Evolutionary conservation across 2,888 invertebrate genomes (phyloP).

Genomic region (Cataglyphis livida): DNA sequence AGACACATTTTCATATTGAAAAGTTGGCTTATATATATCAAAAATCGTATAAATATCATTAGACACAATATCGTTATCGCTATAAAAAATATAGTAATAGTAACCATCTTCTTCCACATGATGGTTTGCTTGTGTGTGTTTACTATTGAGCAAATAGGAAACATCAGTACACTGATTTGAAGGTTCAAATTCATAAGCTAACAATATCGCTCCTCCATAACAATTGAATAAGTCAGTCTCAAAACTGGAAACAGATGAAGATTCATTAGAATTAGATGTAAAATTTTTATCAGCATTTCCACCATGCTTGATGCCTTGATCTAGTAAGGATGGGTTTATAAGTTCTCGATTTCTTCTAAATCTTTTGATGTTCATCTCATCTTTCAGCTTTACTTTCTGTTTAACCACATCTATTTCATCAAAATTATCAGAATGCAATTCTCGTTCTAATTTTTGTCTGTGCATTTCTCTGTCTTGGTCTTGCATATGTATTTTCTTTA

Average conservation of each 20-base stretch:
- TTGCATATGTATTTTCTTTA: background rate
- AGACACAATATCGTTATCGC: slow-evolving; percentile 92
- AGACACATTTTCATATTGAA: slow-evolving; percentile 91
- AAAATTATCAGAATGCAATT: slow-evolving; percentile 5
- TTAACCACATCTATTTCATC: slow-evolving; percentile 67
- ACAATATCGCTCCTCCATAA: slow-evolving; percentile 91
- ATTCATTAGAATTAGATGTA: slow-evolving; percentile 86
- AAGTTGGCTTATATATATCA: slow-evolving; percentile 94
- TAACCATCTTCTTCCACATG: slow-evolving; percentile 92
- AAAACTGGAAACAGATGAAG: slow-evolving; percentile 93
- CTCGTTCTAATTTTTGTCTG: slow-evolving; percentile 27
- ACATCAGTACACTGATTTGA: slow-evolving; percentile 90
- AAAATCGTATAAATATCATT: slow-evolving; percentile 94
- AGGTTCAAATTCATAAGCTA: slow-evolving; percentile 90
- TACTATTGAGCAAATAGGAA: slow-evolving; percentile 89
- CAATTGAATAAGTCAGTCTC: slow-evolving; percentile 92
- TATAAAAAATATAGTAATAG: slow-evolving; percentile 96
- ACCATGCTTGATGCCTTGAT: slow-evolving; percentile 92
- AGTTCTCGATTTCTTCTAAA: slow-evolving; percentile 72
- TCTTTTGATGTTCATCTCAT: slow-evolving; percentile 62
- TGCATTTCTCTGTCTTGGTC: background rate
- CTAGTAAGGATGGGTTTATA: slow-evolving; percentile 86
- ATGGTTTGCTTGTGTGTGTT: slow-evolving; percentile 90
- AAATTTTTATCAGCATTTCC: slow-evolving; percentile 89
- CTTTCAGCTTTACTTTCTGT: slow-evolving; percentile 44